Evolutionary conservation across 2,113 vertebrate species (phyloP).

Genomic region (Helogale parvula): DNA sequence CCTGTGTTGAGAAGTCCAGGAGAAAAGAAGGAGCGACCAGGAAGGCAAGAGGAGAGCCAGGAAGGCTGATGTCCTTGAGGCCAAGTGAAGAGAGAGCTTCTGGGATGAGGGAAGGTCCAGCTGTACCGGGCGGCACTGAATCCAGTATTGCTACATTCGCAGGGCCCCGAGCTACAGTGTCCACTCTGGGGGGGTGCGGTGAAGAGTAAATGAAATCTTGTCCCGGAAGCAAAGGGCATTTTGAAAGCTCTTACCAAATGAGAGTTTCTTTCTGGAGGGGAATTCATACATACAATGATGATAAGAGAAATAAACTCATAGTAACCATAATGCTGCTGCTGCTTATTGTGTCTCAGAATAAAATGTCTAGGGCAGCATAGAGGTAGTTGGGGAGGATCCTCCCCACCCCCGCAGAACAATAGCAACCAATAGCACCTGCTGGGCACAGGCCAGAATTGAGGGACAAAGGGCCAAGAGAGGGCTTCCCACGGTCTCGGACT

Average conservation of each 20-base stretch:
- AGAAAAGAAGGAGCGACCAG: not conserved
- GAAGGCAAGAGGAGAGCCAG: not conserved
- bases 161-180: not conserved
- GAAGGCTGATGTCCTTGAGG: not conserved
- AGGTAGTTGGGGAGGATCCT: not conserved
- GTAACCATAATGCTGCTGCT: not conserved
- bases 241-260: not conserved
- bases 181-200: not conserved
- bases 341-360: not conserved
- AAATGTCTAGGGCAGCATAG: not conserved
- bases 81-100: not conserved
- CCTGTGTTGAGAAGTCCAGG: not conserved
- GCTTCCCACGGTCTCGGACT: rapidly evolving
- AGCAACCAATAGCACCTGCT: not conserved
- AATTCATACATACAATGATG: not conserved
- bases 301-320: not conserved
- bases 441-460: not conserved
- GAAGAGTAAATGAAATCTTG: not conserved
- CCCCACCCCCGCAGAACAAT: rapidly evolving
- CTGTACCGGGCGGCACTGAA: rapidly evolving
- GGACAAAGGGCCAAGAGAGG: not conserved
- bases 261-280: not conserved
- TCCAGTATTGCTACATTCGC: not conserved
- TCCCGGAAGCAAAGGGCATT: not conserved
- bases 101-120: too few species aligned